Conservation (phyloP, 2,797 vertebrate genomes). For the Staurois parvus region DNA sequence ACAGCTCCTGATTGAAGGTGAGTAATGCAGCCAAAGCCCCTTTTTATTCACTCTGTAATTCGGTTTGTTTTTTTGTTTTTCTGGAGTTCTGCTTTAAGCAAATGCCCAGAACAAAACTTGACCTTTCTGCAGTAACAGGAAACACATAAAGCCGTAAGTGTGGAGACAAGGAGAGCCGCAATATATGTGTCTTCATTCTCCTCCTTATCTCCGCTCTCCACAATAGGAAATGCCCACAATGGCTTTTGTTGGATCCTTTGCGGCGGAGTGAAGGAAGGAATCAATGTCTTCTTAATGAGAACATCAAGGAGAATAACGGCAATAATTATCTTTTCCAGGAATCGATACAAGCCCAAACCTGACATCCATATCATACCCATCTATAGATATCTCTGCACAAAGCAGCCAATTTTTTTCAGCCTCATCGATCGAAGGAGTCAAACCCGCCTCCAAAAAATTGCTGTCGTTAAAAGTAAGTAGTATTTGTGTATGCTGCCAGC, state of each 20-base stretch:
- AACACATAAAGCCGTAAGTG: neutral
- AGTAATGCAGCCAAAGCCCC: no score
- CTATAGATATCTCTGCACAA: neutral
- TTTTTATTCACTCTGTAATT: no score
- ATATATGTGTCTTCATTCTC: constrained; percentile 41
- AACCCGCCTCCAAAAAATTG: neutral
- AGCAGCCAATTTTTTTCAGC: neutral
- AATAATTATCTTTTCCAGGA: constrained; percentile 71
- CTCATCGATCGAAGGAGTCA: constrained; percentile 20
- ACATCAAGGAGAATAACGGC: constrained; percentile 62
- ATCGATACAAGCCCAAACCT: constrained; percentile 70
- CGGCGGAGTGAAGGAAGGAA: constrained; percentile 66
- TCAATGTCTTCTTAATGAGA: constrained; percentile 75
- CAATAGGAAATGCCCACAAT: constrained; percentile 33
- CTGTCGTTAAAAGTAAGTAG: no score
- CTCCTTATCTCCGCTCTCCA: constrained; percentile 53
- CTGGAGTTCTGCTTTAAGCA: no score
- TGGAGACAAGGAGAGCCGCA: neutral
- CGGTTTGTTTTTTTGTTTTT: no score
- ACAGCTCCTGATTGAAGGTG: no score
- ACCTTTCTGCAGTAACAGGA: constrained; percentile 32
- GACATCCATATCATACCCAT: constrained; percentile 10
- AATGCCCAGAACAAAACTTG: neutral
- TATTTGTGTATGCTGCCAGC: no score
- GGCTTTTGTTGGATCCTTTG: constrained; percentile 60